Evolutionary conservation across 2,113 vertebrate species (phyloP), one percentile per base, ranked within the genome.

Genomic region (Suncus etruscus): DNA sequence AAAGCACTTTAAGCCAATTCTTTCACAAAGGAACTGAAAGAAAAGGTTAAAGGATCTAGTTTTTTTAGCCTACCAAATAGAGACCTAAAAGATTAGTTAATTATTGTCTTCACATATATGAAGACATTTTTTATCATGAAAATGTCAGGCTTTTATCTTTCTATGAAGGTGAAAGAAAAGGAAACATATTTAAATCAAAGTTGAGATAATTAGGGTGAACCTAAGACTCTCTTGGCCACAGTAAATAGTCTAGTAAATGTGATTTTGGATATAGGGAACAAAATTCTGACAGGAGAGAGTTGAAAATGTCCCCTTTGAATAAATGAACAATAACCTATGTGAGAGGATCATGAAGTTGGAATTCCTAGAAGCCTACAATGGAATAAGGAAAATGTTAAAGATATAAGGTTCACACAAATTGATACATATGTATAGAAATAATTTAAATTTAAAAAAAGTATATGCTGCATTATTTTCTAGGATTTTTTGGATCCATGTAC

Each of bases 61-160:
- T 51, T 78, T 91, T 94, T 81, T 32, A 87, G 51, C 69, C 77
- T 95, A 90, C 65, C 58, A 94, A 93, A 84, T 47, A 76, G 45
- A 76, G 31, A 91, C 32, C 47, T 86, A 39, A 48, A 45, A 93
- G 69, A 95, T 94, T 87, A 94, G 83, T 92, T 93, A 94, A 94
- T 96, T 95, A 95, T 93, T 88, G 51, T 91, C 84, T 95, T 97
- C 73, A 89, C 47, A 89, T 92, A 90, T 94, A 77, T 91, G 73
- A 91, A 83, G 50, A 88, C 14, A 86, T 87, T 96, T 92, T 54
- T 94, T 87, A 90, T 88, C 73, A 86, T 86, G 90, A 93, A 93
- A 96, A 95, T 92, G 93, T 94, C 95, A 96, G 86, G 73, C 69
- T 94, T 92, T 94, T 92, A 89, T 91, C 86, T 88, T 50, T 83